phyloP scores from a whole-genome alignment of 1,140 invertebrate species.

The Rhopalosiphum maidis region DNA sequence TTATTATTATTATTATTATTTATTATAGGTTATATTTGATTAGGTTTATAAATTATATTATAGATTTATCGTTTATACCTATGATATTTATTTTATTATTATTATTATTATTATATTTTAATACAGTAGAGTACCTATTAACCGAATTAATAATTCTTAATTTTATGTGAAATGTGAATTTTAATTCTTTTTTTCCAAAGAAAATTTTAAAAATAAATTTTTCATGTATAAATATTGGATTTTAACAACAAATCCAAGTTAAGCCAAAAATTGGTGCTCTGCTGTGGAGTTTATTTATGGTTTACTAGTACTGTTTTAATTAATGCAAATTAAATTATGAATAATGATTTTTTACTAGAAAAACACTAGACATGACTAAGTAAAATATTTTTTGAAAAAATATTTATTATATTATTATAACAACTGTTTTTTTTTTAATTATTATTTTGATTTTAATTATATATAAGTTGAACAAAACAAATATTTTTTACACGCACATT shows the following conservation, averaged over 20 bases:
- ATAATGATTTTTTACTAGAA: conserved; percentile 7
- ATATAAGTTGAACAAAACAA: conserved; percentile 49
- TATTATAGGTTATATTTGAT: conserved; percentile 43
- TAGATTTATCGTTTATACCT: conserved; percentile 25
- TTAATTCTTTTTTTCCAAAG: background rate
- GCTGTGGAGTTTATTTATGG: conserved; percentile 1
- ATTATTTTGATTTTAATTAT: conserved; percentile 27
- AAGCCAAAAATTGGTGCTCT: conserved; percentile 33
- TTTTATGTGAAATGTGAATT: background rate
- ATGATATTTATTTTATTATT: background rate
- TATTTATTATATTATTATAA: conserved; percentile 31
- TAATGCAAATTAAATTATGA: background rate
- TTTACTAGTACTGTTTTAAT: conserved; percentile 28
- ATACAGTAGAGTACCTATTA: conserved; percentile 46
- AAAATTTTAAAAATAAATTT: background rate
- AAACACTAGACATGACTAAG: conserved; percentile 37
- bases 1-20: conserved; percentile 38
- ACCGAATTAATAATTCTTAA: conserved; percentile 51
- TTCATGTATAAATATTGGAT: background rate
- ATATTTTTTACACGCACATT: conserved; percentile 44
- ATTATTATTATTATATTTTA: conserved; percentile 26
- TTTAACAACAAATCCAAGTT: background rate
- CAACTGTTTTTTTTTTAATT: conserved; percentile 8
- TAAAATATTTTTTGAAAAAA: background rate
- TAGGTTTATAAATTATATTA: conserved; percentile 37